A percentile compares a stretch with the other conserved stretches of the same genome.
Evolutionary conservation across 2,113 vertebrate genomes (phyloP).

Genomic region (Rhynchopsitta pachyrhyncha): DNA sequence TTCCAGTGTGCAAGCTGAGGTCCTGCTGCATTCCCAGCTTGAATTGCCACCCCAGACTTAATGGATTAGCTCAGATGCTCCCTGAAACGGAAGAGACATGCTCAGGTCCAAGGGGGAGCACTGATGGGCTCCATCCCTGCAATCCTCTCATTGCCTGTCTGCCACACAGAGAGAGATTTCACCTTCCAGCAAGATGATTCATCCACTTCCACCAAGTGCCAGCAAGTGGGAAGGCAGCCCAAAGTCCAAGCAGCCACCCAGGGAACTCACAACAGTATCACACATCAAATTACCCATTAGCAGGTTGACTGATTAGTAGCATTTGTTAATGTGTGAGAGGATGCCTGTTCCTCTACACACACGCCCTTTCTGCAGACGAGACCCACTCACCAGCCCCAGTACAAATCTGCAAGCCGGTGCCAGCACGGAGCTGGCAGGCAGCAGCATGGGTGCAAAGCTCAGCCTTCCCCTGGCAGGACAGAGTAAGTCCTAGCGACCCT

Average conservation of each 20-base stretch:
- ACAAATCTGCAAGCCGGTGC: not conserved
- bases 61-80: not conserved
- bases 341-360: not conserved
- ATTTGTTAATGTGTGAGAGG: not conserved
- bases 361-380: not conserved
- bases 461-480: not conserved
- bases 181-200: not conserved
- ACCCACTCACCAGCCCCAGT: not conserved
- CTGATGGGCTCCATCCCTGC: not conserved
- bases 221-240: not conserved
- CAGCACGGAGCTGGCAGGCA: not conserved
- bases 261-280: not conserved
- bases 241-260: fast-evolving
- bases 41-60: not conserved
- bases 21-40: not conserved
- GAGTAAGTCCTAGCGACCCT: not conserved
- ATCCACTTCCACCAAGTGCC: not conserved
- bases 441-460: not conserved
- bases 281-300: not conserved
- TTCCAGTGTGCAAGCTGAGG: not conserved
- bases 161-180: not conserved
- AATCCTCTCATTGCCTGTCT: not conserved
- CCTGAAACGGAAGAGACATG: not conserved
- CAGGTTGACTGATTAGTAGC: not conserved
- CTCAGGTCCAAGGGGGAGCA: not conserved